phyloP scores from a whole-genome alignment of 2,113 vertebrate species.

The Morone chrysops region DNA sequence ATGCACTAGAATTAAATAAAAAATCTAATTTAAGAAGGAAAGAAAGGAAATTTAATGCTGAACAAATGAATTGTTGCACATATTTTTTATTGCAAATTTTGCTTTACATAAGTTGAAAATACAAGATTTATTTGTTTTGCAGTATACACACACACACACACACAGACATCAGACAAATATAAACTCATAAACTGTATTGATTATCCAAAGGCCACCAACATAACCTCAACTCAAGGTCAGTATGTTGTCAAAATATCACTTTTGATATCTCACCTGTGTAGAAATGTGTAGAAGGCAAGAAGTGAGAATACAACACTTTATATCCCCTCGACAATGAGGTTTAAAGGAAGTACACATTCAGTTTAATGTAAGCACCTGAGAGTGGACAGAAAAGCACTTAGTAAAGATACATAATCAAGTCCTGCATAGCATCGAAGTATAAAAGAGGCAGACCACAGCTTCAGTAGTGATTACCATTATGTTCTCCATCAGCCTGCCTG shows the following conservation, averaged over 20 bases:
- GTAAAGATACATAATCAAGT: constrained; percentile 12
- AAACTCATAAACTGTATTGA: constrained; percentile 1
- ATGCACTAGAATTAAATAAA: neutral
- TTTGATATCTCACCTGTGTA: neutral
- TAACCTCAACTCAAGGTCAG: neutral
- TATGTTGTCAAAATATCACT: neutral
- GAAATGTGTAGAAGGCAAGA: neutral
- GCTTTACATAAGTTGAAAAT: constrained; percentile 33
- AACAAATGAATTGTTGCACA: neutral
- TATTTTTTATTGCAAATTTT: constrained; percentile 38
- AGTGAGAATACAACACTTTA: neutral
- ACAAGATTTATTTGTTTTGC: constrained; percentile 14
- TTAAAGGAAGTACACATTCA: constrained; percentile 2
- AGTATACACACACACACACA: constrained; percentile 50
- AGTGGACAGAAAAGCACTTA: constrained; percentile 27
- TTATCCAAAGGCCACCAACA: neutral
- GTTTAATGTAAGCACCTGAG: constrained; percentile 18
- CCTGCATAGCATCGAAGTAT: constrained; percentile 7
- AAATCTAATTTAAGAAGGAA: no score
- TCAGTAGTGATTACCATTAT: neutral
- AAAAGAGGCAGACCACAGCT: neutral
- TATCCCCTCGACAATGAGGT: neutral
- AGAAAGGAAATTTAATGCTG: no score
- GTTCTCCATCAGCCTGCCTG: neutral
- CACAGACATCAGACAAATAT: constrained; percentile 2